Evolutionary conservation across 1,140 invertebrate species (phyloP).

Genomic region (Teleogryllus occipitalis): DNA sequence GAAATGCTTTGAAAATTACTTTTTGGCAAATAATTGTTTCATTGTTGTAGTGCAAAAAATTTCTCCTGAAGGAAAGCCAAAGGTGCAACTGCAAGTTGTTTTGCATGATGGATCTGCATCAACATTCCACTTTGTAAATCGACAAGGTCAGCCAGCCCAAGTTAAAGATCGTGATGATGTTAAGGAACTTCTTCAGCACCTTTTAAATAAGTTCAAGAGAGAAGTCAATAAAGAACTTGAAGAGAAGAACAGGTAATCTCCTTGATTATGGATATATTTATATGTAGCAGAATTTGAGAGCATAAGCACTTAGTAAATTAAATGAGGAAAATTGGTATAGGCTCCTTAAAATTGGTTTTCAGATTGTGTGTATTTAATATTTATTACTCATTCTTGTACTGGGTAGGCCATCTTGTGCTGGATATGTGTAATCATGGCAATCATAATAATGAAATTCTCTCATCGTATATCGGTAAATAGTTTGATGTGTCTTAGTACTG

Average conservation of each 20-base stretch:
- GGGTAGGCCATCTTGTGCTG: no score
- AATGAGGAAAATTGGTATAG: no score
- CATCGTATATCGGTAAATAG: no score
- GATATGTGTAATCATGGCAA: no score
- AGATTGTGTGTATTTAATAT: no score
- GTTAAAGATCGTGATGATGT: conserved; percentile 86
- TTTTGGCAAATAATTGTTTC: neutral
- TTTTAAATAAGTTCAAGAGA: conserved; percentile 90
- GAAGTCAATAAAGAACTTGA: conserved; percentile 90
- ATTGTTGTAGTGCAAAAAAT: conserved; percentile 83
- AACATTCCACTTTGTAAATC: conserved; percentile 97
- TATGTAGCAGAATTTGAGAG: no score
- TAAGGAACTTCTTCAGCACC: conserved; percentile 83
- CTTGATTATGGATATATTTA: neutral
- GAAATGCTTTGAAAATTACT: no score
- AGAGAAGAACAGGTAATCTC: conserved; percentile 63
- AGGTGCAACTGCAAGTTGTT: conserved; percentile 97
- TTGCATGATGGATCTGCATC: conserved; percentile 87
- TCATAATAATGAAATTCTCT: no score
- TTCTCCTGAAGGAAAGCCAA: conserved; percentile 94
- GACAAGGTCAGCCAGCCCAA: conserved; percentile 69
- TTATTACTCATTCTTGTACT: no score
- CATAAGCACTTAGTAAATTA: no score
- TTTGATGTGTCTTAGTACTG: no score
- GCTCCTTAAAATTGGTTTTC: no score